Conservation (phyloP, 2,888 invertebrate genomes). For the Trissoscelio sp. region DNA sequence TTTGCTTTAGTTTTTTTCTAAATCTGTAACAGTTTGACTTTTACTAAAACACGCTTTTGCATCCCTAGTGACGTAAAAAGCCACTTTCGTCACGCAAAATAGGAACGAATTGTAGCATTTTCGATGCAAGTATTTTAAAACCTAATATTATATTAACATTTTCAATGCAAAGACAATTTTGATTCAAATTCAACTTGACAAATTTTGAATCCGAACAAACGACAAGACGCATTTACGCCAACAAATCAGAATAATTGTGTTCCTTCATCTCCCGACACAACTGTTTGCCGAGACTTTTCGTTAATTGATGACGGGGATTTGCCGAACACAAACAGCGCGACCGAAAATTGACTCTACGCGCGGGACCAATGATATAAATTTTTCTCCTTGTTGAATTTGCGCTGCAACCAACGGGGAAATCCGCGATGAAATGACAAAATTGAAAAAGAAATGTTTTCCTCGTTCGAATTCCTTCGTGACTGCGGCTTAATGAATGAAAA, state of each 20-base stretch:
- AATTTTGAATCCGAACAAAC: background rate
- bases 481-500: slow-evolving; percentile 61
- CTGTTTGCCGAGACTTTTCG: slow-evolving; percentile 50
- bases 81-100: too few species aligned
- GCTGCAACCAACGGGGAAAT: slow-evolving; percentile 12
- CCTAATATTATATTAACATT: too few species aligned
- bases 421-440: slow-evolving; percentile 46
- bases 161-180: too few species aligned
- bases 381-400: slow-evolving; percentile 46
- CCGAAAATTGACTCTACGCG: slow-evolving; percentile 28
- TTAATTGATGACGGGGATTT: slow-evolving; percentile 55
- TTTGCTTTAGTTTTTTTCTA: too few species aligned
- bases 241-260: slow-evolving; percentile 26
- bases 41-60: too few species aligned
- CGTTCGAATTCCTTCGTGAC: slow-evolving; percentile 53
- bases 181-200: slow-evolving; percentile 1
- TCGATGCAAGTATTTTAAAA: too few species aligned
- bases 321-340: slow-evolving; percentile 53
- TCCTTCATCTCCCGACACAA: slow-evolving; percentile 16
- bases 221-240: slow-evolving; percentile 1
- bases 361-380: slow-evolving; percentile 42
- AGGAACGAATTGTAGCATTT: too few species aligned
- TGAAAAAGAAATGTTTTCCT: slow-evolving; percentile 44
- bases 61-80: too few species aligned
- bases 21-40: too few species aligned